phyloP scores from a whole-genome alignment of 2,888 invertebrate species.

The Zaprionus lineosus region DNA sequence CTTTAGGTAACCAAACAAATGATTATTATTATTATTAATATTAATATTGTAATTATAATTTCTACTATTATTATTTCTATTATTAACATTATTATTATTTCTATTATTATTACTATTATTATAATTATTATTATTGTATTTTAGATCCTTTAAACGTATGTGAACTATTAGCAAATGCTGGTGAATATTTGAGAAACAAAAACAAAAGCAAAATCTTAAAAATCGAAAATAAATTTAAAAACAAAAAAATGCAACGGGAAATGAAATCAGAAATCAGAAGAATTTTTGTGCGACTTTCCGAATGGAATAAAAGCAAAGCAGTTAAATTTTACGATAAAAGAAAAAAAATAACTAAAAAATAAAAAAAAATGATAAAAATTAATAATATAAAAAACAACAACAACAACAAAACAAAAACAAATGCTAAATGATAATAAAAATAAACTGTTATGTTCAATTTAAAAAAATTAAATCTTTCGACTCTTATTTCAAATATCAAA shows the following conservation, averaged over 20 bases:
- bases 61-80: conserved; percentile 10
- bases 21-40: conserved; percentile 5
- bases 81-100: conserved; percentile 4
- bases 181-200: conserved; percentile 9
- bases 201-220: conserved; percentile 25
- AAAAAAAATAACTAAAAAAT: conserved; percentile 17
- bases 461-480: too few relatives aligned
- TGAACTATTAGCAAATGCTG: conserved; percentile 1
- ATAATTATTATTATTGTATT: conserved; percentile 25
- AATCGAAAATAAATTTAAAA: conserved; percentile 20
- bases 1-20: conserved; percentile 35
- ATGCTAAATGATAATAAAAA: conserved; percentile 63
- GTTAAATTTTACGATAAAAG: conserved; percentile 42
- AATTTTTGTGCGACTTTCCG: conserved; percentile 35
- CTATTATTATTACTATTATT: conserved; percentile 12
- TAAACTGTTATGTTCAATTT: conserved; percentile 76
- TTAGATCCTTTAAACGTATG: conserved; percentile 54
- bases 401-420: conserved; percentile 8
- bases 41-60: not conserved
- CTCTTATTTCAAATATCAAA: too few relatives aligned
- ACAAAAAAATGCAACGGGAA: conserved; percentile 55
- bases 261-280: conserved; percentile 37
- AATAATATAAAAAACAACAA: conserved; percentile 18
- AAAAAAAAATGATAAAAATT: conserved; percentile 25
- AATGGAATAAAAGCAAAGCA: conserved; percentile 45